Conservation (phyloP, 2,888 invertebrate species). For the Deilephila elpenor region DNA sequence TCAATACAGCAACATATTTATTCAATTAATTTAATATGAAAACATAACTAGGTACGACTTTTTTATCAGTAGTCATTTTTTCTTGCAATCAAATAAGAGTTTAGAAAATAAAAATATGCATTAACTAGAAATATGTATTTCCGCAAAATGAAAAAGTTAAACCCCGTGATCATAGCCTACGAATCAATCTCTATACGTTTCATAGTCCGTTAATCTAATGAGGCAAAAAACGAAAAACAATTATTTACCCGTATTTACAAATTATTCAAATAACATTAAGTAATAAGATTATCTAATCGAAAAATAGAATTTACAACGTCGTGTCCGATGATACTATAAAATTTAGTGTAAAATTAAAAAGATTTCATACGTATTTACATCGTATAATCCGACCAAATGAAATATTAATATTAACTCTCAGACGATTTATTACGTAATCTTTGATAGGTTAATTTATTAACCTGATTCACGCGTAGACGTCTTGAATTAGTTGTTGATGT, state of each 20-base stretch:
- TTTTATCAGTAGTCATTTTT: too few relatives aligned
- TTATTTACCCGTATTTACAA: background rate
- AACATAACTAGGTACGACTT: too few relatives aligned
- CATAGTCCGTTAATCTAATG: background rate
- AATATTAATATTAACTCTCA: slow-evolving; percentile 69
- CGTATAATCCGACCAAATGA: slow-evolving; percentile 69
- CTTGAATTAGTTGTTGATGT: slow-evolving; percentile 35
- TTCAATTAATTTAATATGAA: too few relatives aligned
- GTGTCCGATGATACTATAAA: slow-evolving; percentile 22
- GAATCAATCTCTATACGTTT: background rate
- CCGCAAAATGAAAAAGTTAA: too few relatives aligned
- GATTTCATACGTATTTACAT: slow-evolving; percentile 55
- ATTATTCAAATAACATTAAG: slow-evolving; percentile 9
- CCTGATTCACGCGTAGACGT: slow-evolving; percentile 62
- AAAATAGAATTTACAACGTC: slow-evolving; percentile 22
- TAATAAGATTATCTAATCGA: slow-evolving; percentile 17
- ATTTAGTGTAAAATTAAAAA: slow-evolving; percentile 27
- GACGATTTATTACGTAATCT: slow-evolving; percentile 72
- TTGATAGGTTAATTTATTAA: slow-evolving; percentile 69
- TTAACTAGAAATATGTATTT: too few relatives aligned
- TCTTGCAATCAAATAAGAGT: too few relatives aligned
- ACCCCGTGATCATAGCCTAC: too few relatives aligned
- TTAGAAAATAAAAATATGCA: too few relatives aligned
- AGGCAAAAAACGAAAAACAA: background rate
- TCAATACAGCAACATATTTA: too few relatives aligned